phyloP scores from a whole-genome alignment of 2,797 vertebrate genomes.

The Silurus lanzhouensis region DNA sequence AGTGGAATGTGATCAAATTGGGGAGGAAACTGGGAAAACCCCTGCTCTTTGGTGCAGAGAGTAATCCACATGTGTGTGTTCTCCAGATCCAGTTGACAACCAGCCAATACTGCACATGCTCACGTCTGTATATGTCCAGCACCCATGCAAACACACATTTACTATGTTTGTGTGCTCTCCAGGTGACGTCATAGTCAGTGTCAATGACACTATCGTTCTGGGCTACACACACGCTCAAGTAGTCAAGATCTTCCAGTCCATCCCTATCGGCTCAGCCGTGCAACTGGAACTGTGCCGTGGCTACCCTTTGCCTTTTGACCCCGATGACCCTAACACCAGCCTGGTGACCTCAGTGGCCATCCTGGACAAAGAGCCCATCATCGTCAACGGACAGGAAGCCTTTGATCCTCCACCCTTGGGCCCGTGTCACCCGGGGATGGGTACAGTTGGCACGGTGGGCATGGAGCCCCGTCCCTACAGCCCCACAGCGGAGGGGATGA shows the following conservation, averaged over 20 bases:
- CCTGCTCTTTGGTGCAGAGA: background rate
- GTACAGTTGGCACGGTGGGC: background rate
- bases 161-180: slow-evolving; percentile 23
- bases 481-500: slow-evolving; percentile 71
- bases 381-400: slow-evolving; percentile 93
- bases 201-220: slow-evolving; percentile 95
- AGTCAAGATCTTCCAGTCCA: slow-evolving; percentile 99
- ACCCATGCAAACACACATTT: no score
- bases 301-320: slow-evolving; percentile 96
- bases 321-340: slow-evolving; percentile 97
- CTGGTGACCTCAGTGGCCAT: slow-evolving; percentile 97
- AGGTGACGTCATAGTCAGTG: slow-evolving; percentile 98
- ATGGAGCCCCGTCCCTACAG: slow-evolving; percentile 78
- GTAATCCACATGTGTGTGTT: background rate
- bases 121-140: background rate
- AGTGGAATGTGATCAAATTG: background rate
- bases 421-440: slow-evolving; percentile 69
- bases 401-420: slow-evolving; percentile 84
- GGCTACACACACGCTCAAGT: slow-evolving; percentile 98
- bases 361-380: slow-evolving; percentile 96
- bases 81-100: background rate
- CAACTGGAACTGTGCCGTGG: slow-evolving; percentile 96
- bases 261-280: slow-evolving; percentile 96
- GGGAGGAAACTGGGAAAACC: background rate
- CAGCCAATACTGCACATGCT: background rate